Conservation (phyloP, 2,888 invertebrate genomes). For the Drosophila paramelanica region DNA sequence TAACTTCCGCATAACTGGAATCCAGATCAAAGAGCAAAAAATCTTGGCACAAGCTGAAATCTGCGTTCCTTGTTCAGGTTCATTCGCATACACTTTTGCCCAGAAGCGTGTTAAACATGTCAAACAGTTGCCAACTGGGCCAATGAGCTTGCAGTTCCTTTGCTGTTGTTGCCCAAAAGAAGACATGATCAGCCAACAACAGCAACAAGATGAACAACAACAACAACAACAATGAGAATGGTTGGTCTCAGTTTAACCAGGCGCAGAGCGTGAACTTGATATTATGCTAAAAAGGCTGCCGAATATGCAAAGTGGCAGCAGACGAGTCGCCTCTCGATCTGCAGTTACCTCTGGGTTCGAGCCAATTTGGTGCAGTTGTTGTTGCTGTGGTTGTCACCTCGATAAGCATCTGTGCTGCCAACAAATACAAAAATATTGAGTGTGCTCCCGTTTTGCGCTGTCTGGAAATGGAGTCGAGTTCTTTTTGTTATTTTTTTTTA, state of each 20-base stretch:
- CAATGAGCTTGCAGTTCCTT: conserved; percentile 50
- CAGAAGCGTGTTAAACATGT: conserved; percentile 57
- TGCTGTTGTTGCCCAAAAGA: conserved; percentile 51
- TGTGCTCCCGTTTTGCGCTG: conserved; percentile 45
- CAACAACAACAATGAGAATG: conserved; percentile 28
- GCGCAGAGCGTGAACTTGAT: conserved; percentile 71
- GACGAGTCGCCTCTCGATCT: conserved; percentile 30
- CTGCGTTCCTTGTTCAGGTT: conserved; percentile 2
- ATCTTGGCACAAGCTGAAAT: background rate
- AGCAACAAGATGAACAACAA: conserved; percentile 23
- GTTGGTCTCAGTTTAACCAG: conserved; percentile 54
- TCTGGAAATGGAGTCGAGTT: conserved; percentile 33
- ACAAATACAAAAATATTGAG: conserved; percentile 63
- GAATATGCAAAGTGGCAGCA: conserved; percentile 68
- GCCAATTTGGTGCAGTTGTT: conserved; percentile 67
- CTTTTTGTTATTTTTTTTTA: conserved; percentile 6
- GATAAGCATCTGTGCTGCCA: conserved; percentile 65
- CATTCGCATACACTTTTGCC: conserved; percentile 34
- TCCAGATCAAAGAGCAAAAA: conserved; percentile 28
- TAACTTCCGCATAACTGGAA: conserved; percentile 68
- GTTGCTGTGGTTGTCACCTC: conserved; percentile 59
- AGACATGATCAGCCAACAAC: conserved; percentile 54
- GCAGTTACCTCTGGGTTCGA: conserved; percentile 25
- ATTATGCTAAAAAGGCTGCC: conserved; percentile 58
- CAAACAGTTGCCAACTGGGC: conserved; percentile 66